Percentiles rank a stretch among this genome's conserved stretches.
phyloP scores from a whole-genome alignment of 2,888 invertebrate genomes.

The Calameuta filiformis region DNA sequence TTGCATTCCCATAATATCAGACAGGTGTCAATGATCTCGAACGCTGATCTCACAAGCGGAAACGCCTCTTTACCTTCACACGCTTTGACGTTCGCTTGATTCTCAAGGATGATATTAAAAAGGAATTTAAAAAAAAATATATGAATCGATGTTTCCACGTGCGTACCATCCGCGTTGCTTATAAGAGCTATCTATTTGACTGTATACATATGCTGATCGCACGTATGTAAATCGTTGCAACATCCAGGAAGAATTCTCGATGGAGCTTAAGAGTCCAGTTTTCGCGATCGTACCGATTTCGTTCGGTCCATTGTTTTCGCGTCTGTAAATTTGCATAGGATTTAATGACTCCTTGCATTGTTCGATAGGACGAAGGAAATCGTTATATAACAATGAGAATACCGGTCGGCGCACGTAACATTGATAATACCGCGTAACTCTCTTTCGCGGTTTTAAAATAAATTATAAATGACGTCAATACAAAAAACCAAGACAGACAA shows the following conservation, averaged over 20 bases:
- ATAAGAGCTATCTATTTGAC: not conserved
- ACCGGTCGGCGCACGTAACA: not conserved
- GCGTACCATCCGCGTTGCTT: not conserved
- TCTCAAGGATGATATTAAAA: not conserved
- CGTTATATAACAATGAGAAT: conserved; percentile 43
- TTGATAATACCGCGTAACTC: not conserved
- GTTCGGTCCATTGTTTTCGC: conserved; percentile 46
- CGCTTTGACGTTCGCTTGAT: not conserved
- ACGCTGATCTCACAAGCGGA: not conserved
- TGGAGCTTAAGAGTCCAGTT: conserved; percentile 25
- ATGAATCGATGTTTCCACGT: not conserved
- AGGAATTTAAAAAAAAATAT: not conserved
- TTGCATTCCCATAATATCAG: not conserved
- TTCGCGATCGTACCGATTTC: conserved; percentile 41
- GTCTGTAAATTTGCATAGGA: conserved; percentile 47
- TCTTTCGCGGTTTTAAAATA: not conserved
- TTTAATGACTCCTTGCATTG: conserved; percentile 48
- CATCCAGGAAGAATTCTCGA: conserved; percentile 44
- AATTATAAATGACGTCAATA: not conserved
- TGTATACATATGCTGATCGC: not conserved
- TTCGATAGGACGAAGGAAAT: conserved; percentile 45
- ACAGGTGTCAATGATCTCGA: not conserved
- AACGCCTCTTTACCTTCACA: not conserved
- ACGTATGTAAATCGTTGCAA: conserved; percentile 13
- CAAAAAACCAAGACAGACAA: not conserved